phyloP scores from a whole-genome alignment of 2,113 vertebrate species.

The Actenoides lindsayi region DNA sequence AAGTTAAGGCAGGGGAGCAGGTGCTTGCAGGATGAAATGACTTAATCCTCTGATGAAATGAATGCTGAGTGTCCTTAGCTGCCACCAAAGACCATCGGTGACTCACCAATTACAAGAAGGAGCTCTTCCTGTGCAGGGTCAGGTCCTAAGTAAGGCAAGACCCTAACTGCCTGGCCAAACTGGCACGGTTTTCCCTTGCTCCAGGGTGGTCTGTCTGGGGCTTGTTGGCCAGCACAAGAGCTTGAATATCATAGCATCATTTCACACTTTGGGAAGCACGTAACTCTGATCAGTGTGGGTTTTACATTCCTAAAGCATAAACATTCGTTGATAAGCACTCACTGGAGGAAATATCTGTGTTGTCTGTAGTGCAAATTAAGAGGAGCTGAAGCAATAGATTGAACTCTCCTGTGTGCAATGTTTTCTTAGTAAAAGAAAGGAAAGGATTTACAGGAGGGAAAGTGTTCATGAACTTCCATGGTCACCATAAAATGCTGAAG shows the following conservation, averaged over 20 bases:
- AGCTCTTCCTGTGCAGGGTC: neutral
- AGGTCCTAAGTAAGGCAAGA: neutral
- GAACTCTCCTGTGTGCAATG: neutral
- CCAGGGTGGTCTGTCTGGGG: neutral
- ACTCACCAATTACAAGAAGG: neutral
- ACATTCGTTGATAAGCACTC: neutral
- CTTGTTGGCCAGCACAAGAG: neutral
- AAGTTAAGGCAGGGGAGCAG: neutral
- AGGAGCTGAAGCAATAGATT: neutral
- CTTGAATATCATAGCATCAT: neutral
- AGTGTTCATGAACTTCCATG: neutral
- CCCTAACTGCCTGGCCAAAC: neutral
- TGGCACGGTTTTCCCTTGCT: neutral
- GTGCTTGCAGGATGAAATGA: neutral
- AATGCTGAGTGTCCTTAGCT: neutral
- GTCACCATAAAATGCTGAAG: neutral
- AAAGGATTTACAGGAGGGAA: neutral
- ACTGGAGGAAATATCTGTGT: neutral
- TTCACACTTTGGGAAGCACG: neutral
- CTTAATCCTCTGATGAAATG: constrained; percentile 12
- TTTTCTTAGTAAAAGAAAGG: neutral
- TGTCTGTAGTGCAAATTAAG: neutral
- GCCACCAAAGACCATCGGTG: neutral
- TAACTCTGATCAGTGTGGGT: neutral
- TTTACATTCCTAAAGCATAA: neutral